Percentiles rank a stretch among this genome's conserved stretches.
Conservation (phyloP, 2,113 vertebrate species). For the Channa argus region DNA sequence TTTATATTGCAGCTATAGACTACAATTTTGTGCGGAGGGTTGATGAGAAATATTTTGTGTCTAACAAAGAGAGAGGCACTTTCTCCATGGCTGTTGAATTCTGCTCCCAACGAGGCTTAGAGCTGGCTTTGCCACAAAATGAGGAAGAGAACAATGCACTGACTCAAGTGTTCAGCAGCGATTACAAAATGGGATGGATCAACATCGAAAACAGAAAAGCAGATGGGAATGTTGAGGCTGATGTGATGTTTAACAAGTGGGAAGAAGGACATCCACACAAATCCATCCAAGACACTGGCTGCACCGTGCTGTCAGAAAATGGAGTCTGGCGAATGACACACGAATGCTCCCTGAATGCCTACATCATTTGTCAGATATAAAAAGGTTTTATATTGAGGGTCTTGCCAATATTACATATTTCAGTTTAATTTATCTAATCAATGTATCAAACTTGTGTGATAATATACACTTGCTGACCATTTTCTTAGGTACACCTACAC, state of each 20-base stretch:
- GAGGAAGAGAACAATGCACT: constrained; percentile 22
- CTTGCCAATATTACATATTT: no score
- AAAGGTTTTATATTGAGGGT: no score
- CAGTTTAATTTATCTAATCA: no score
- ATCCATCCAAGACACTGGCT: constrained; percentile 31
- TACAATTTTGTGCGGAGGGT: no score
- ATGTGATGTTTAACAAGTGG: constrained; percentile 38
- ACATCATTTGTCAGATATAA: constrained; percentile 49
- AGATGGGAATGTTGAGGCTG: constrained; percentile 1
- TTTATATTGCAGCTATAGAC: background rate
- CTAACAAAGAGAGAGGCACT: background rate
- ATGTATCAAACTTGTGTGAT: no score
- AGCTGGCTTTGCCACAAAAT: constrained; percentile 37
- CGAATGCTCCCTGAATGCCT: constrained; percentile 32
- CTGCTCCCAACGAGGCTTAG: constrained; percentile 22
- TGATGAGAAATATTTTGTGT: no score
- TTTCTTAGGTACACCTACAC: no score
- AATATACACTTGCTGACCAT: no score
- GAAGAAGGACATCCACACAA: constrained; percentile 20
- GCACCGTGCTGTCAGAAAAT: constrained; percentile 39
- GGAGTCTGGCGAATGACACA: constrained; percentile 4
- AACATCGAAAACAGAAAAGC: constrained; percentile 3
- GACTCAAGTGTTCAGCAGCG: background rate
- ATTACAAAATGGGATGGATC: constrained; percentile 14
- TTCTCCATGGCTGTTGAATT: constrained; percentile 19